These are phyloP conservation scores for Ryuthela nishihirai DNA, from an alignment of 2,888 invertebrate genomes.

Conservation along the genomic window DNA sequence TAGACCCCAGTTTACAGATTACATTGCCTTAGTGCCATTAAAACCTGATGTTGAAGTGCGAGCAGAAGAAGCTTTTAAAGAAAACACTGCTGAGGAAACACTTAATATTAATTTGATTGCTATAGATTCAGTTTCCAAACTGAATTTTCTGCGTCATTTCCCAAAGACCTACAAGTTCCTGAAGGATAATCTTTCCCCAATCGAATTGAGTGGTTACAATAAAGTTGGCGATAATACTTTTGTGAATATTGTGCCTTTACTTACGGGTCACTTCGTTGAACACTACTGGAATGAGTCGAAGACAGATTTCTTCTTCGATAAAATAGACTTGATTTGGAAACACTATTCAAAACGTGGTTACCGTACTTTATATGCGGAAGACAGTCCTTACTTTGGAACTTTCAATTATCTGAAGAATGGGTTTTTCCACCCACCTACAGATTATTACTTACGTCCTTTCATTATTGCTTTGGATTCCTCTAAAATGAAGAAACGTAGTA, in stretches of 20 bases:
- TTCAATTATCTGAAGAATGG: conserved; percentile 49
- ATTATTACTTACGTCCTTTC: conserved; percentile 49
- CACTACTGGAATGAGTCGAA: conserved; percentile 27
- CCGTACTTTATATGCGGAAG: conserved; percentile 49
- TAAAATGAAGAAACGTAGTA: not conserved
- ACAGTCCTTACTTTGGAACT: conserved; percentile 45
- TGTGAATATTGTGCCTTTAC: conserved; percentile 46
- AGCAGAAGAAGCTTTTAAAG: not conserved
- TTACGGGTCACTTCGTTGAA: conserved; percentile 41
- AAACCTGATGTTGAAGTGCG: conserved; percentile 5
- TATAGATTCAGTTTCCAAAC: conserved; percentile 77
- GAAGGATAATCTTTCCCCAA: conserved; percentile 61
- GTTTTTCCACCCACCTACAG: conserved; percentile 47
- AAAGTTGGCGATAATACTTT: conserved; percentile 55
- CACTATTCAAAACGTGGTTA: conserved; percentile 45
- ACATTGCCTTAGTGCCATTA: conserved; percentile 1
- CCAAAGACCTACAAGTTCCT: conserved; percentile 66
- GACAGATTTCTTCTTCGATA: conserved; percentile 42
- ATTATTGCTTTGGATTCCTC: conserved; percentile 47
- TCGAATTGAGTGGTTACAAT: conserved; percentile 67
- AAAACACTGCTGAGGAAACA: conserved; percentile 25
- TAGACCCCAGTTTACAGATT: conserved; percentile 5
- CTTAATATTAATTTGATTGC: conserved; percentile 73
- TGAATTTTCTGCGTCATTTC: conserved; percentile 72
- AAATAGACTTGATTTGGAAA: conserved; percentile 48